Base-by-base conservation (phyloP, 2,888 invertebrate genomes). In the Mesorhabditis spiculigera region DNA sequence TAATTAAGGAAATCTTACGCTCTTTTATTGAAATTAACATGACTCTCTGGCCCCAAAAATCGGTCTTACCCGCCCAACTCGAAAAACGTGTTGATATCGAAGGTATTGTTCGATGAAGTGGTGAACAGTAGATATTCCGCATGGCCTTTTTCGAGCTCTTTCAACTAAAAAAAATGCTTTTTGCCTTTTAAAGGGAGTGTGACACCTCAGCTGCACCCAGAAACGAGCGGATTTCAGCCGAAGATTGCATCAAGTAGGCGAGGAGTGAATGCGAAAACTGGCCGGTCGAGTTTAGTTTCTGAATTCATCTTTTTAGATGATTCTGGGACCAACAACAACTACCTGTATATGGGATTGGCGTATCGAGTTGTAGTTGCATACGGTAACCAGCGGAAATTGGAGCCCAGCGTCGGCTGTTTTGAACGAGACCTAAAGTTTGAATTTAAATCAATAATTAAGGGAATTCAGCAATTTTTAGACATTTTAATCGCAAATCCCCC, bases 361-460 rank as follows among this genome's bases (percentile, higher is more conserved):
- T 50, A 50, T 50, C 58, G 58, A 50, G 58, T 50, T 50, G 58
- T 50, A 50, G n/a, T 50, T 50, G 58, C 58, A 50, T 13, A 50
- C 58, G n/a, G 58, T 50, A n/a, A 50, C 58, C 10, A 50, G 58
- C 3, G 58, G 58, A n/a, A 50, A 50, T 50, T 50, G 58, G n/a
- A 50, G 58, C 1, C 58, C 58, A 2, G 58, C n/a, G 8, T 50
- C 58, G 8, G 58, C 8, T 10, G 58, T 50, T 50, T 50, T 50
- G 3, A 50, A 50, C 2, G 58, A 50, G 0, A 50, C 58, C 58
- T 50, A 50, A 50, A 50, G 28, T 28, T 3, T 28, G 28, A 3
- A 28, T 28, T 28, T 28, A 1, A 28, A 28, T 28, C 28, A n/a
- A n/a, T n/a, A n/a, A n/a, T n/a, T n/a, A n/a, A n/a, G n/a, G n/a